phyloP scores from a whole-genome alignment of 2,113 vertebrate species.

The Datnioides undecimradiatus region DNA sequence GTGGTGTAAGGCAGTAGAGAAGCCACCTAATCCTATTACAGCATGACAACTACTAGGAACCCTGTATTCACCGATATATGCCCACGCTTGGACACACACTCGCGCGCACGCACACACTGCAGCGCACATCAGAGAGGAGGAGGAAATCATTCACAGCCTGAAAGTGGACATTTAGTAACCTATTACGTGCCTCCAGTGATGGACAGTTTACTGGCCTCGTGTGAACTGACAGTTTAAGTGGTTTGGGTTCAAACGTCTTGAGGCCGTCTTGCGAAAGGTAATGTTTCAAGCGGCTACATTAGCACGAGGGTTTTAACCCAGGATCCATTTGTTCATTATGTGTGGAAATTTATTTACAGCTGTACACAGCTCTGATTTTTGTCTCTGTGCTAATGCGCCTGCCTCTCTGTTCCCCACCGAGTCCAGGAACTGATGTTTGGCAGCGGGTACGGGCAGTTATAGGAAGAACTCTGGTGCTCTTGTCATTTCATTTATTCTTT shows the following conservation, averaged over 20 bases:
- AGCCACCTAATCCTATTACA: conserved; percentile 78
- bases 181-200: conserved; percentile 47
- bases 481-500: too few relatives aligned
- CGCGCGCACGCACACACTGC: background rate
- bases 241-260: conserved; percentile 63
- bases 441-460: background rate
- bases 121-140: background rate
- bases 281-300: conserved; percentile 60
- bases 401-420: background rate
- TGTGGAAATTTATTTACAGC: conserved; percentile 51
- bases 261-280: conserved; percentile 46
- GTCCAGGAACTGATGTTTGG: background rate
- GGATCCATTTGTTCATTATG: conserved; percentile 57
- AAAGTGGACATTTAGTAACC: conserved; percentile 59
- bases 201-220: conserved; percentile 54
- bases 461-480: background rate
- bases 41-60: conserved; percentile 76
- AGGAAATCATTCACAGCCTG: conserved; percentile 40
- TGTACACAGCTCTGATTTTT: conserved; percentile 12
- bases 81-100: conserved; percentile 9
- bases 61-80: conserved; percentile 57
- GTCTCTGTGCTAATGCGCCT: background rate
- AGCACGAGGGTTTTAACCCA: conserved; percentile 31
- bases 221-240: conserved; percentile 62
- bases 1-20: conserved; percentile 44